Evolutionary conservation across 2,113 vertebrate species (phyloP).

Genomic region (Tympanuchus pallidicinctus): DNA sequence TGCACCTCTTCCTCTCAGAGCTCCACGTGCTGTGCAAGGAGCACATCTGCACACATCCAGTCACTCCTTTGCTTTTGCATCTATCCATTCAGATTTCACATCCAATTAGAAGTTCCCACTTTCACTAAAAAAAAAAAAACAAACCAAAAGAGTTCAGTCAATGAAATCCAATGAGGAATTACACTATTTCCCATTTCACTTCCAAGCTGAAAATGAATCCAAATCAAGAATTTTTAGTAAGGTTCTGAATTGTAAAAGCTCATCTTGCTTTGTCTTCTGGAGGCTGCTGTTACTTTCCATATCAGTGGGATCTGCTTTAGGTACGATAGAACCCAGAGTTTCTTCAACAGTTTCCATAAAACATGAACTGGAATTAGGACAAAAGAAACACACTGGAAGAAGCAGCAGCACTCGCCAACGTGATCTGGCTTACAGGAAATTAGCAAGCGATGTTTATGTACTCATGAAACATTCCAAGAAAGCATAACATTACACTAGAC

Average conservation of each 20-base stretch:
- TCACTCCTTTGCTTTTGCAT: not conserved
- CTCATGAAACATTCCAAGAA: slow-evolving; percentile 69
- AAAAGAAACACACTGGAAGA: slow-evolving; percentile 58
- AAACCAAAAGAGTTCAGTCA: not conserved
- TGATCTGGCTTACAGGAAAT: slow-evolving; percentile 69
- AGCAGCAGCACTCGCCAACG: slow-evolving; percentile 41
- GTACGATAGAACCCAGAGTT: not conserved
- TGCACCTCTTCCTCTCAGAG: not conserved
- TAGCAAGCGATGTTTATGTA: slow-evolving; percentile 51
- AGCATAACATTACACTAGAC: slow-evolving; percentile 63
- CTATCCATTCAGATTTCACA: not conserved
- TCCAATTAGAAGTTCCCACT: not conserved
- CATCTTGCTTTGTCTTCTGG: not conserved
- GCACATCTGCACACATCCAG: not conserved
- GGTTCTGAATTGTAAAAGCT: not conserved
- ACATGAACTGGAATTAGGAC: slow-evolving; percentile 49
- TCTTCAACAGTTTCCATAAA: slow-evolving; percentile 40
- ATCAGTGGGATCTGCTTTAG: not conserved
- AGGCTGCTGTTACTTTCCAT: not conserved
- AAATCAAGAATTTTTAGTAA: not conserved
- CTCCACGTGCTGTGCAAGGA: not conserved
- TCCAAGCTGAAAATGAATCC: not conserved
- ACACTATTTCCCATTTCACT: not conserved
- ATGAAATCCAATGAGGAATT: not conserved
- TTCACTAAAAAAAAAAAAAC: not conserved